Percentiles rank a stretch among this genome's conserved stretches.
Conservation (phyloP, 2,113 vertebrate genomes). For the Erinaceus europaeus region DNA sequence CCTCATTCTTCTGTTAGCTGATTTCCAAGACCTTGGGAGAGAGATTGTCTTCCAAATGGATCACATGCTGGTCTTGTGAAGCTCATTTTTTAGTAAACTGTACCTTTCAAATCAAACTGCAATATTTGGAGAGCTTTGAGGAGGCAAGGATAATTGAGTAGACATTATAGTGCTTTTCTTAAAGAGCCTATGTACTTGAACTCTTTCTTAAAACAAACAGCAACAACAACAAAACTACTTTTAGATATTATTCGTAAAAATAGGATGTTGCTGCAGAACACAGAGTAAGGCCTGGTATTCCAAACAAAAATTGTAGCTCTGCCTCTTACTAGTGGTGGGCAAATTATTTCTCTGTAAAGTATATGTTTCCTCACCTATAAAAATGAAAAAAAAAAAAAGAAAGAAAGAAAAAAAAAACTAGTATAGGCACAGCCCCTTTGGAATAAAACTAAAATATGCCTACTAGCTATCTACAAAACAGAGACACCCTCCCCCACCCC, state of each 20-base stretch:
- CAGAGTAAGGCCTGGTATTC: not conserved
- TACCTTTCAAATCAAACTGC: slow-evolving; percentile 10
- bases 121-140: not conserved
- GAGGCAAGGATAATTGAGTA: not conserved
- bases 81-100: not conserved
- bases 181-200: not conserved
- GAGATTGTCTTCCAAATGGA: not conserved
- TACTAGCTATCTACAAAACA: too few relatives aligned
- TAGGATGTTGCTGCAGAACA: not conserved
- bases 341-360: slow-evolving; percentile 13
- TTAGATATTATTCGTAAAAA: not conserved
- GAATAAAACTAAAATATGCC: too few relatives aligned
- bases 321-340: not conserved
- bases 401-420: too few relatives aligned
- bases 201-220: not conserved
- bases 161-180: not conserved
- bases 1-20: not conserved
- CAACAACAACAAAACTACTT: not conserved
- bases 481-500: too few relatives aligned
- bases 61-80: not conserved
- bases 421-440: too few relatives aligned
- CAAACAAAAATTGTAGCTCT: slow-evolving; percentile 11
- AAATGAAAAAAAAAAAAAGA: too few relatives aligned
- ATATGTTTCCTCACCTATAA: slow-evolving; percentile 18
- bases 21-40: not conserved